Evolutionary conservation across 2,797 vertebrate species (phyloP), one percentile per base, ranked within the genome.

Genomic region (Cyprinodon diabolis): DNA sequence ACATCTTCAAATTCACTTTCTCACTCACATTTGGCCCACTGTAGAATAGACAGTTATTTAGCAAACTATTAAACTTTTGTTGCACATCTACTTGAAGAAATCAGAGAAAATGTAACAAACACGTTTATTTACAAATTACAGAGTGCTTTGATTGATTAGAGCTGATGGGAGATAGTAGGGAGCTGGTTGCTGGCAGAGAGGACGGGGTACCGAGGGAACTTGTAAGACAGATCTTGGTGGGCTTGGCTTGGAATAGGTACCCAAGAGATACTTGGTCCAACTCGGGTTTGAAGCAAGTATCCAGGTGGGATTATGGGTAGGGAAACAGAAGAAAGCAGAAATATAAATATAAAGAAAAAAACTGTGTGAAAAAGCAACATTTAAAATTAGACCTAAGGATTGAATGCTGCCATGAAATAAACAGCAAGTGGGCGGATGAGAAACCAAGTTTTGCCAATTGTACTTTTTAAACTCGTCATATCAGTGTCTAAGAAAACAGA

Each of bases 181-280:
- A 37, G 67, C 43, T 25, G 62, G 62, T 23, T 54, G 68, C 51
- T 69, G 68, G 68, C 68, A 43, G 52, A 43, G 21, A 23, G 30
- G 52, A 40, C 30, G 43, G 35, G 37, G 21, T 21, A 23, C 19
- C 8, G 6, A 55, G 35, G 49, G 51, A 69, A 35, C 21, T 69
- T 35, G 40, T 47, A n/a, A 45, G n/a, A 15, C 47, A 23, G 21
- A 66, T 45, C 54, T 57, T 23, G 40, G 40, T 57, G 35, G n/a
- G 52, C 52, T 56, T 37, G 37, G 52, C 25, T 21, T 57, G 55
- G 43, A 69, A 52, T 10, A 30, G 68, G 54, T 25, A 45, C 54
- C 68, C 68, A 70, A 57, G 54, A 57, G 40, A 57, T 23, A 47
- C 54, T 47, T 47, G 40, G 68, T 25, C 40, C 40, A 40, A 68